Conservation (phyloP, 2,113 vertebrate species). For the Dissostichus mawsoni region DNA sequence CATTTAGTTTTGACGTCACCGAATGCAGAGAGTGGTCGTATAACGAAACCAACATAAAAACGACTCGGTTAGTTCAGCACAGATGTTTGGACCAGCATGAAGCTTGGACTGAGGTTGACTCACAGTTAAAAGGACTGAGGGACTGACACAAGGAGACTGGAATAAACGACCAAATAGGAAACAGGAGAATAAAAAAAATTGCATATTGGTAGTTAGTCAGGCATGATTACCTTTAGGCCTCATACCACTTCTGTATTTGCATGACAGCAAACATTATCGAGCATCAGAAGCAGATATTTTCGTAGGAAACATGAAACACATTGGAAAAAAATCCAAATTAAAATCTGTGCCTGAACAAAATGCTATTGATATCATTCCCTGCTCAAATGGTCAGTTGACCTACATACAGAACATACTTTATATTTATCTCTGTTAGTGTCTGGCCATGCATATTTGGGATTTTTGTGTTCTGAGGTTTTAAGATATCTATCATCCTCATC, state of each 20-base stretch:
- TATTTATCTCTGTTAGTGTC: not conserved
- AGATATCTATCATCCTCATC: not conserved
- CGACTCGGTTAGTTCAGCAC: conserved; percentile 31
- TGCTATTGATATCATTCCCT: not conserved
- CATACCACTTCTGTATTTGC: not conserved
- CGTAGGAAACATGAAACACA: conserved; percentile 19
- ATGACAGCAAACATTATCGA: not conserved
- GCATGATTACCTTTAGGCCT: not conserved
- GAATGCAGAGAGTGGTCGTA: conserved; percentile 42
- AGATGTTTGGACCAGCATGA: conserved; percentile 50
- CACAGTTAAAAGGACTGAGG: not conserved
- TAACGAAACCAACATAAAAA: conserved; percentile 41
- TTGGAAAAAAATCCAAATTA: not conserved
- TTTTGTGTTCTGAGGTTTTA: conserved; percentile 8
- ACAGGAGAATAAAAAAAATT: not conserved
- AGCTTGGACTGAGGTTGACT: conserved; percentile 15
- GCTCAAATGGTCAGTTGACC: not conserved
- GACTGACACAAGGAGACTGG: not conserved
- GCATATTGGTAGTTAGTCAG: not conserved
- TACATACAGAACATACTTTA: not conserved
- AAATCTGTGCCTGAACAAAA: not conserved
- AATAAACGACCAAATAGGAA: not conserved
- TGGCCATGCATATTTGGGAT: conserved; percentile 1
- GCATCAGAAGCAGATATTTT: not conserved
- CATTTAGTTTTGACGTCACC: conserved; percentile 39